Conservation (phyloP, 2,113 vertebrate species). For the Indicator maculatus region DNA sequence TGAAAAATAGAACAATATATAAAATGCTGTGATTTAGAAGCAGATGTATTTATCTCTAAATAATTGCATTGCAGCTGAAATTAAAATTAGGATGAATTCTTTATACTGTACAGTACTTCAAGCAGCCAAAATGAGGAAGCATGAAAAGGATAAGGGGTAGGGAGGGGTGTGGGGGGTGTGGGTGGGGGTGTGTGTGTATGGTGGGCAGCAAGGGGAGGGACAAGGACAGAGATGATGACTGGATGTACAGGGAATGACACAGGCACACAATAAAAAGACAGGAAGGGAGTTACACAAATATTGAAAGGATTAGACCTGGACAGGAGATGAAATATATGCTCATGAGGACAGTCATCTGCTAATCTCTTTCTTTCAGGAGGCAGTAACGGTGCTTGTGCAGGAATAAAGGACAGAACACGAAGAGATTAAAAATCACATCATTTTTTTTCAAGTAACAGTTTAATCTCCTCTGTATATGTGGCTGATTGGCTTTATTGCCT, state of each 20-base stretch:
- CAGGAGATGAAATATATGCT: not conserved
- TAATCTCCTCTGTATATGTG: not conserved
- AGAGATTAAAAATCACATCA: not conserved
- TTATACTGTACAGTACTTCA: not conserved
- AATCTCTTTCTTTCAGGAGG: not conserved
- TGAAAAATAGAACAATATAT: not conserved
- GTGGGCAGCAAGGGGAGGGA: no score
- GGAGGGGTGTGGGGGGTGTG: no score
- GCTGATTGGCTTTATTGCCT: not conserved
- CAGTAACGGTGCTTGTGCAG: not conserved
- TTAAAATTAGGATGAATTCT: not conserved
- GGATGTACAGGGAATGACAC: accelerated
- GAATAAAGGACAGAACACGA: not conserved
- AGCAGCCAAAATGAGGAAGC: not conserved
- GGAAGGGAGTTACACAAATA: not conserved
- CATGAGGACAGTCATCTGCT: not conserved
- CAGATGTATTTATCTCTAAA: not conserved
- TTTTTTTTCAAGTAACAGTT: not conserved
- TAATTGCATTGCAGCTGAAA: not conserved
- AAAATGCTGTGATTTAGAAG: not conserved
- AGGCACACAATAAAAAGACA: not conserved
- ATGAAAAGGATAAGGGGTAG: not conserved
- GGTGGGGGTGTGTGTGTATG: no score
- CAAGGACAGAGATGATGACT: no score
- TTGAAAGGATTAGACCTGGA: not conserved